A percentile compares a stretch with the other conserved stretches of the same genome.
Evolutionary conservation across 1,140 invertebrate species (phyloP).

Genomic region (Cherax quadricarinatus): DNA sequence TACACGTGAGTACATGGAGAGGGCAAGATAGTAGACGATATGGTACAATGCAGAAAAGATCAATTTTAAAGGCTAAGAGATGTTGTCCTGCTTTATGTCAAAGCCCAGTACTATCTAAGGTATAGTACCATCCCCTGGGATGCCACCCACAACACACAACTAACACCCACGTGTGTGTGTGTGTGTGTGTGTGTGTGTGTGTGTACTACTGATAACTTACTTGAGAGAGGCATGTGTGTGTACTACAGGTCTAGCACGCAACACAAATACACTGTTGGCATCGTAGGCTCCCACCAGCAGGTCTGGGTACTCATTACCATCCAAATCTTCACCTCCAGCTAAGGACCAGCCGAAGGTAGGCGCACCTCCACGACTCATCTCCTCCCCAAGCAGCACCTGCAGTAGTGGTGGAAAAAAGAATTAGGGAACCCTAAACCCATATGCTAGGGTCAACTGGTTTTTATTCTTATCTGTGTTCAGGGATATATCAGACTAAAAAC

Average conservation of each 20-base stretch:
- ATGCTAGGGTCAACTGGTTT: no score
- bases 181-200: not conserved
- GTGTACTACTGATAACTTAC: conserved; percentile 48
- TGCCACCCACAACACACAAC: no score
- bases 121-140: no score
- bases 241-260: conserved; percentile 68
- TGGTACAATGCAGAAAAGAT: no score
- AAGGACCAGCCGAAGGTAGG: conserved; percentile 79
- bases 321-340: conserved; percentile 92
- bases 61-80: no score
- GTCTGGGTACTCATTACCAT: conserved; percentile 93
- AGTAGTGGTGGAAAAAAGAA: conserved; percentile 75
- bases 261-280: conserved; percentile 85
- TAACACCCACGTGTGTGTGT: no score
- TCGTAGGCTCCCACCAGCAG: conserved; percentile 93
- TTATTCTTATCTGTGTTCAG: no score
- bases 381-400: conserved; percentile 94
- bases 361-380: conserved; percentile 77
- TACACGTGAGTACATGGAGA: no score
- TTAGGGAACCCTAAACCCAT: not conserved
- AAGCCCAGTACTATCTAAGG: no score
- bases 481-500: no score
- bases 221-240: conserved; percentile 10
- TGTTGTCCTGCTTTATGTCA: no score
- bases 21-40: no score